Evolutionary conservation across 2,888 invertebrate genomes (phyloP), one percentile per base, ranked within the genome.

Genomic region (Villa cingulata): DNA sequence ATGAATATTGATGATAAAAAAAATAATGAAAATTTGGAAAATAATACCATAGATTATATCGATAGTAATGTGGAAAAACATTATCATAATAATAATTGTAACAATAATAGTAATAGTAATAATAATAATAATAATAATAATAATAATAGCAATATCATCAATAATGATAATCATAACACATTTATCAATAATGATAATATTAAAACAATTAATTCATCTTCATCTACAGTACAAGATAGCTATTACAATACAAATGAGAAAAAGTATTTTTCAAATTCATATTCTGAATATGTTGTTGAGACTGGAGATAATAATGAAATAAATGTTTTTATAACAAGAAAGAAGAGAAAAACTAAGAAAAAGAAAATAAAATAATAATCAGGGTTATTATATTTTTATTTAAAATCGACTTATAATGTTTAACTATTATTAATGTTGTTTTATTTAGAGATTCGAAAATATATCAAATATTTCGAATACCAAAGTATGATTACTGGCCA

Each of bases 271-370:
- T 19, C 19, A n/a, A 40, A 40, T 5, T 40, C 48, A 34, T 46
- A 42, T 15, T 37, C 43, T 10, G 34, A 45, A 37, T 51, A 49
- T 45, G 16, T 46, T 17, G 45, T 51, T 39, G 51, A 51, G 34
- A 42, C 36, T 18, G 45, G 47, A n/a, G 44, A 41, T 16, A 45
- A 29, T 34, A 45, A 45, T 45, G 45, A 49, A 2, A 41, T 45
- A 2, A 51, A 49, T 37, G 45, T 51, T 16, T 51, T 47, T 42
- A 47, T 51, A 32, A 51, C 51, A 7, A 49, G 51, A 27, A 47
- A 45, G 37, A 49, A 41, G 39, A 37, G 37, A 9, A 49, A 47
- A 39, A 49, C 36, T 39, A 48, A 46, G 17, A 49, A 32, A 32
- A 32, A 32, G 7, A 32, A 32, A 32, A 12, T 23, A 23, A 6